Conservation (phyloP, 2,113 vertebrate genomes). For the Corythaixoides concolor region DNA sequence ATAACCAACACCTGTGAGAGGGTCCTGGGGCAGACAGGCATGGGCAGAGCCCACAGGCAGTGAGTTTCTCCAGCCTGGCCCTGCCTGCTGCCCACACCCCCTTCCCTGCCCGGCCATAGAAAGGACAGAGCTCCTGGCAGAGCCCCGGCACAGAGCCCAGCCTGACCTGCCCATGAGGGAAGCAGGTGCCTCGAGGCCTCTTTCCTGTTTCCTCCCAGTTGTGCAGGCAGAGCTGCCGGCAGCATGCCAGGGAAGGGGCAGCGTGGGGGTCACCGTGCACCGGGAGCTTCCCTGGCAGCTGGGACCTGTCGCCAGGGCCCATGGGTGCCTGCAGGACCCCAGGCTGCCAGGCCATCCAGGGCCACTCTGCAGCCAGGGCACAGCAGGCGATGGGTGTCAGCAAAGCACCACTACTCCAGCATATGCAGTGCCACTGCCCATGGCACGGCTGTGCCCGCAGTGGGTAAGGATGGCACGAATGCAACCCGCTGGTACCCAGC, state of each 20-base stretch:
- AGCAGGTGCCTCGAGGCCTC: not conserved
- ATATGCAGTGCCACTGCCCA: rapidly evolving
- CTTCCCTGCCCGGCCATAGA: rapidly evolving
- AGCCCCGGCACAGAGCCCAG: not conserved
- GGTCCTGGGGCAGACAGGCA: not conserved
- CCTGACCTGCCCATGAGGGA: not conserved
- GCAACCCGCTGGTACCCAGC: not conserved
- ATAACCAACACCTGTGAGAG: rapidly evolving
- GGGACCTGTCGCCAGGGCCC: not conserved
- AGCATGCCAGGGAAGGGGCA: not conserved
- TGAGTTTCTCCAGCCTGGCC: not conserved
- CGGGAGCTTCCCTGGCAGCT: not conserved
- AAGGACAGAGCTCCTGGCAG: not conserved
- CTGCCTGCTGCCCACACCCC: not conserved
- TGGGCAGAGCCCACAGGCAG: not conserved
- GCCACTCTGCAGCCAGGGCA: not conserved
- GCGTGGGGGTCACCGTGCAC: not conserved
- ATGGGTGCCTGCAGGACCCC: rapidly evolving
- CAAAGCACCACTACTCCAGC: not conserved
- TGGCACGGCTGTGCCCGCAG: not conserved
- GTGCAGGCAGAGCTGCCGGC: not conserved
- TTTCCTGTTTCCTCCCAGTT: not conserved
- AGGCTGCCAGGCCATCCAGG: not conserved
- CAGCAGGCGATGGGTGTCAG: not conserved
- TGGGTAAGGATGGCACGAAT: not conserved